Evolutionary conservation across 2,113 vertebrate species (phyloP), one percentile per base, ranked within the genome.

Genomic region (Callipepla squamata): DNA sequence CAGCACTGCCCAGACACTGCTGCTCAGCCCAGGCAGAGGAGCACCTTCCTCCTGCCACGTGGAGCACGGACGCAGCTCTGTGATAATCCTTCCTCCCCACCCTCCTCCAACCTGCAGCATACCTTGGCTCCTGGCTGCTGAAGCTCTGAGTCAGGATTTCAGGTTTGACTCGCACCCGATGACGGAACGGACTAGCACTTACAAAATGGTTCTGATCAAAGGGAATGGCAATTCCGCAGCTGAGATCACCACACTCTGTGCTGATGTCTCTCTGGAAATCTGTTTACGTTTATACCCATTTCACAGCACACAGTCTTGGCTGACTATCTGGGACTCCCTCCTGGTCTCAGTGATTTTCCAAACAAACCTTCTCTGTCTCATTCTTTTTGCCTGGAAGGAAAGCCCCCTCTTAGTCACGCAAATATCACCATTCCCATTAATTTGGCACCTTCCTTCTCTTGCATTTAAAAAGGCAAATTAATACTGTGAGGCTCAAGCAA

Each of bases 131-230:
- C 85, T 14, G 28, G 51, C 67, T 86, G 63, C 7, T 45, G 40
- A 57, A 88, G 53, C 40, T 80, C 72, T 26, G 57, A 95, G 82
- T 92, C 90, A 86, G 82, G 57, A 86, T 90, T 88, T 88, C 65
- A 83, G 77, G 76, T 65, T 67, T 50, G 83, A 72, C 36, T 21
- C 1, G 3, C 42, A 28, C 28, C 30, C 70, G 50, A 5, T 59
- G 92, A 44, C 42, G 70, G 45, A 87, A 6, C 8, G 50, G 74
- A 51, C 16, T 5, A 20, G 48, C 6, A 10, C 70, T 86, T 16
- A 70, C 21, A 79, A 45, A 42, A 59, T 3, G 0, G 1, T 28
- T 19, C 8, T 79, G 59, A 55, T 77, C 66, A 53, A 55, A 86
- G 38, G 3, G 8, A 77, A 23, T 2, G 50, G 70, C 68, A 59